Evolutionary conservation across 2,797 vertebrate species (phyloP), one percentile per base, ranked within the genome.

Genomic region (Molossus alvarezi): DNA sequence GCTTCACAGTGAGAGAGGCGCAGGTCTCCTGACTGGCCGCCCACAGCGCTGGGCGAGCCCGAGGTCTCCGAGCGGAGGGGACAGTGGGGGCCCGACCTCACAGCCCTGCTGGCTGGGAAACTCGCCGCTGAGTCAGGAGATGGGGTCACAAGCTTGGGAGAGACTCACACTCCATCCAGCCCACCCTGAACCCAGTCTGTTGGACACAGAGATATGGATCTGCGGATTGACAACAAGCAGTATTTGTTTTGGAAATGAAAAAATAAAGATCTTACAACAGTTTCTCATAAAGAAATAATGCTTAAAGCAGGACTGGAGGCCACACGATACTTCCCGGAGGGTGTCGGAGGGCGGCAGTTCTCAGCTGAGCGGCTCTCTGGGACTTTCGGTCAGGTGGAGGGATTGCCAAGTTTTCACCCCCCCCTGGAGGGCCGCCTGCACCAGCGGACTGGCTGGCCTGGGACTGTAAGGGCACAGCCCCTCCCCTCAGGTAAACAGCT

Each of bases 11-110:
- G n/a, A n/a, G n/a, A n/a, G n/a, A 27, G 3, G 0, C 6, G 7
- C 21, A 25, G 41, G 48, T 27, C 45, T n/a, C 41, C 37, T 48
- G 0, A 13, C 45, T 18, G 4, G 85, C 41, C 41, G 41, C 41
- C 71, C 60, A 18, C 13, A 6, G 5, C 0, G 9, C 2, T 33
- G n/a, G n/a, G n/a, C n/a, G n/a, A n/a, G n/a, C n/a, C n/a, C n/a
- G n/a, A n/a, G n/a, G n/a, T n/a, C n/a, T n/a, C n/a, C n/a, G n/a
- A n/a, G n/a, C n/a, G n/a, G n/a, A n/a, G n/a, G n/a, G n/a, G n/a
- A n/a, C n/a, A n/a, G n/a, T n/a, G n/a, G 27, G 21, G 41, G 14
- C 5, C 41, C 21, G 65, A 37, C 3, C 27, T n/a, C 48, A 4
- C 41, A 37, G 71, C 37, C 13, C 51, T 25, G 3, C 6, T 37